These are phyloP conservation scores for Physocephala rufipes DNA, from an alignment of 2,888 invertebrate species.

Conservation along the genomic window DNA sequence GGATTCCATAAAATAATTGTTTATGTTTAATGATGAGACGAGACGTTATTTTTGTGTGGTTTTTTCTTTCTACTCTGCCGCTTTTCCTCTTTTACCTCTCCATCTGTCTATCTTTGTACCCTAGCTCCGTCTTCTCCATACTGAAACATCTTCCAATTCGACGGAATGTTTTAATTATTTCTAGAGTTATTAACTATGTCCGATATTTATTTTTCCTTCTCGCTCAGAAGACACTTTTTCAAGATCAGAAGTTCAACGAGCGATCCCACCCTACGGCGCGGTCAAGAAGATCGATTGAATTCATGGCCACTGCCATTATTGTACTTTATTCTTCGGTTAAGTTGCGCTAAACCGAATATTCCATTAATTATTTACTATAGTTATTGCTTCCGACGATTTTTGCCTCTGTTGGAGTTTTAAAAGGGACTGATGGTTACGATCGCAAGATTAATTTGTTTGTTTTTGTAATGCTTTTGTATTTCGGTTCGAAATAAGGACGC, in stretches of 20 bases:
- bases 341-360: neutral
- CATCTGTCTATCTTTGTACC: neutral
- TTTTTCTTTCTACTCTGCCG: neutral
- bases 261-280: neutral
- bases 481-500: neutral
- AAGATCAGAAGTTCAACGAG: constrained; percentile 9
- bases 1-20: neutral
- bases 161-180: neutral
- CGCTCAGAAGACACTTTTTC: neutral
- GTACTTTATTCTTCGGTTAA: neutral
- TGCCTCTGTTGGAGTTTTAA: neutral
- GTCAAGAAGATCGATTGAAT: neutral
- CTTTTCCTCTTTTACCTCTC: neutral
- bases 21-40: neutral
- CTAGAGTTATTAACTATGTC: no score
- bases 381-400: neutral
- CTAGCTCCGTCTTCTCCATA: neutral
- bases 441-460: constrained; percentile 12
- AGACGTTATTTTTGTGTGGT: neutral
- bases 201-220: neutral
- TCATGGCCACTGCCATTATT: neutral
- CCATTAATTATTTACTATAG: constrained; percentile 10
- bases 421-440: neutral
- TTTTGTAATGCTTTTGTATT: constrained; percentile 7
- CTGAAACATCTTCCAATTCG: neutral